Percentiles rank a stretch among this genome's conserved stretches.
Conservation (phyloP, 2,797 vertebrate genomes). For the Syndactyla subalaris region DNA sequence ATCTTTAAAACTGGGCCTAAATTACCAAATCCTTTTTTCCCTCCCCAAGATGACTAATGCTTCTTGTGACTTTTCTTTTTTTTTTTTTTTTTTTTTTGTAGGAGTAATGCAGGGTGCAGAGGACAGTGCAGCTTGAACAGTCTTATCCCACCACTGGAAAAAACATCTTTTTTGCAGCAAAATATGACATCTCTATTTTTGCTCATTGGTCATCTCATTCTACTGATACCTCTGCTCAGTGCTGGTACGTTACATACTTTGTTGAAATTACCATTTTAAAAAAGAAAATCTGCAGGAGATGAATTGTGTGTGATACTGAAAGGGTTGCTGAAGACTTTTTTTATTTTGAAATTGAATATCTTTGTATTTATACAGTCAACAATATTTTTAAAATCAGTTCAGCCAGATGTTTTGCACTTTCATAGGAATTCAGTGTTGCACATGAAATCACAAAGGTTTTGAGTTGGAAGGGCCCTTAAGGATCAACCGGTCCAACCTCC, state of each 20-base stretch:
- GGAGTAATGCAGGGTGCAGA: neutral
- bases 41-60: neutral
- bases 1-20: neutral
- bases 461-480: neutral
- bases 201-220: conserved; percentile 20
- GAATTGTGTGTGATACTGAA: neutral
- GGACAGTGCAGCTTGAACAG: neutral
- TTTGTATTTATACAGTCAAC: neutral
- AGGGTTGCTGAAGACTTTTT: neutral
- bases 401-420: neutral
- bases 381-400: neutral
- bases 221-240: conserved; percentile 37
- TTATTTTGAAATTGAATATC: neutral
- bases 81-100: neutral
- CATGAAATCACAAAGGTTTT: neutral
- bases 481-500: neutral
- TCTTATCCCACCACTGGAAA: neutral
- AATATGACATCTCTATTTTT: conserved; percentile 68
- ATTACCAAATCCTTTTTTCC: neutral
- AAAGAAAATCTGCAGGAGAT: neutral
- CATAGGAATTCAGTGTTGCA: neutral
- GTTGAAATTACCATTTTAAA: neutral
- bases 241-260: conserved; percentile 66
- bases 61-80: neutral
- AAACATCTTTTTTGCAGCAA: conserved; percentile 36